Conservation (phyloP, 1,140 invertebrate genomes). For the Drosophila yakuba region DNA sequence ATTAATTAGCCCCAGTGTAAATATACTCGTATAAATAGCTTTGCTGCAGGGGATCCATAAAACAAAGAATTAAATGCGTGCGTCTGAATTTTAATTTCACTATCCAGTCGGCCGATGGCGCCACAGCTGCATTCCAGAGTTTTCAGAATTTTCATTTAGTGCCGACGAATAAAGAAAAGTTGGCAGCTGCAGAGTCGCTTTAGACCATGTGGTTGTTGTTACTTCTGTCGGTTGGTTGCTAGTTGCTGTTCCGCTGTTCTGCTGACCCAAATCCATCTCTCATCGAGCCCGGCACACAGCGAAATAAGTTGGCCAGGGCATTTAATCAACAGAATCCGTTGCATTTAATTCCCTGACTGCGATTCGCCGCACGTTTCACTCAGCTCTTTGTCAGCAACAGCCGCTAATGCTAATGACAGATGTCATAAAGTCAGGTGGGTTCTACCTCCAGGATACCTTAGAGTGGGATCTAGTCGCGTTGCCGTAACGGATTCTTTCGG, state of each 20-base stretch:
- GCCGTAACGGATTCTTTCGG: conserved; percentile 16
- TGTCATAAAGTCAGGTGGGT: conserved; percentile 41
- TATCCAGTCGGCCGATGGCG: conserved; percentile 32
- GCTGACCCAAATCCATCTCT: conserved; percentile 62
- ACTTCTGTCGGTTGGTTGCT: conserved; percentile 11
- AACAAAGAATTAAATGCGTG: conserved; percentile 32
- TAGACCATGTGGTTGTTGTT: not conserved
- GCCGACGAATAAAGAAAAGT: conserved; percentile 53
- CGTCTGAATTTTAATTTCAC: conserved; percentile 52
- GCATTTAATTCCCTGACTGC: conserved; percentile 36
- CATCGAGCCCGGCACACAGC: conserved; percentile 30
- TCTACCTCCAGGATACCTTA: not conserved
- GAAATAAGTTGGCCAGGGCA: conserved; percentile 58
- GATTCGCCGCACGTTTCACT: conserved; percentile 24
- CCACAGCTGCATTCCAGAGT: conserved; percentile 38
- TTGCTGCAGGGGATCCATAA: conserved; percentile 13
- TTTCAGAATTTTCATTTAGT: conserved; percentile 53
- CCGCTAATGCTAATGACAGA: conserved; percentile 26
- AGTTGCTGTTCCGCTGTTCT: conserved; percentile 12
- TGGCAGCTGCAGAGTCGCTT: conserved; percentile 38
- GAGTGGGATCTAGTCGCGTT: not conserved
- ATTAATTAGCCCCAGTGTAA: conserved; percentile 13
- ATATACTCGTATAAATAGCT: conserved; percentile 2
- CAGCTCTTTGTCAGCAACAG: not conserved
- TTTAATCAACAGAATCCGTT: conserved; percentile 53